Evolutionary conservation across 2,797 vertebrate species (phyloP).

Genomic region (Gymnoscopelus microlampas): DNA sequence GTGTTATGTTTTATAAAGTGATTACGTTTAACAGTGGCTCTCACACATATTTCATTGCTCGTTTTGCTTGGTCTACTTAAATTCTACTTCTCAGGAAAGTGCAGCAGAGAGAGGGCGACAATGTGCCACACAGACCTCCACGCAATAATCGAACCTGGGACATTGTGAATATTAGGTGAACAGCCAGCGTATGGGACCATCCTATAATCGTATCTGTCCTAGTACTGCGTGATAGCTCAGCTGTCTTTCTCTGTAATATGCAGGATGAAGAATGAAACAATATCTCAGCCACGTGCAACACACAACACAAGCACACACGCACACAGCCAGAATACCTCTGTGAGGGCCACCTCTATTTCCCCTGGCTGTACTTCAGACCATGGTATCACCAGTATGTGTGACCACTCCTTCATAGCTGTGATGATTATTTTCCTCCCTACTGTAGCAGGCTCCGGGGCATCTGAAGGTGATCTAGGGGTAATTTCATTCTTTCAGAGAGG

Average conservation of each 20-base stretch:
- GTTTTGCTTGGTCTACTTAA: too few relatives aligned
- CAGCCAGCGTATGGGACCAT: too few relatives aligned
- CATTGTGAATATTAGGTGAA: too few relatives aligned
- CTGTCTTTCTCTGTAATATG: neutral
- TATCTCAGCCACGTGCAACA: neutral
- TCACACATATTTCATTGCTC: too few relatives aligned
- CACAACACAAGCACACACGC: slow-evolving; percentile 2
- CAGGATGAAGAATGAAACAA: neutral
- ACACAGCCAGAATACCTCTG: neutral
- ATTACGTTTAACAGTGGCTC: too few relatives aligned
- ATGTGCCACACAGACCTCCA: too few relatives aligned
- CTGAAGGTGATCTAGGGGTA: neutral
- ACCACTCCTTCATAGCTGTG: neutral
- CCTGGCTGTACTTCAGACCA: neutral
- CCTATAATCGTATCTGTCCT: too few relatives aligned
- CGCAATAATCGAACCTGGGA: too few relatives aligned
- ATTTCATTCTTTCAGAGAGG: neutral
- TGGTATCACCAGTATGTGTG: slow-evolving; percentile 2
- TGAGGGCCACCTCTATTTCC: neutral
- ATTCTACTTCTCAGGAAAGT: too few relatives aligned
- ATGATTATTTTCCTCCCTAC: slow-evolving; percentile 7
- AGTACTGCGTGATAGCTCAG: neutral
- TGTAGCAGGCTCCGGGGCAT: neutral
- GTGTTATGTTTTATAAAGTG: too few relatives aligned
- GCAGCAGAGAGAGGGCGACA: too few relatives aligned